phyloP scores from a whole-genome alignment of 1,140 invertebrate genomes.

The Saxidomus purpurata region DNA sequence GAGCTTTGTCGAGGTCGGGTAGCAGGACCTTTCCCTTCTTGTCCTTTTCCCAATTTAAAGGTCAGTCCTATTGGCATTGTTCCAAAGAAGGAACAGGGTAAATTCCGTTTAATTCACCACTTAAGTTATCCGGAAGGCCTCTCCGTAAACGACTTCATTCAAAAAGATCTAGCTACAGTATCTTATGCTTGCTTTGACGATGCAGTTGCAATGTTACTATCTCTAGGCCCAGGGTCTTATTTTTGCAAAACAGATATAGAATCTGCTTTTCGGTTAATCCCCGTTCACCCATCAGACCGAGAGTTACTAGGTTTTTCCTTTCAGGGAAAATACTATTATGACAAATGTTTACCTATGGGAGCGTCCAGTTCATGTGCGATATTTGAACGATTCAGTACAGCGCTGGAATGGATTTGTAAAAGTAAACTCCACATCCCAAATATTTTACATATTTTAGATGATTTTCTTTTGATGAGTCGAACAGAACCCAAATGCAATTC shows the following conservation, averaged over 20 bases:
- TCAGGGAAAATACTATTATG: not conserved
- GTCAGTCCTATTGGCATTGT: conserved; percentile 37
- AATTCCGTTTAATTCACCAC: conserved; percentile 37
- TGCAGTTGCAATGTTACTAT: not conserved
- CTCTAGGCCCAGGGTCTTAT: conserved; percentile 13
- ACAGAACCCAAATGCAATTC: not conserved
- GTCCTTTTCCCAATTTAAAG: not conserved
- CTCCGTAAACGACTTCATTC: conserved; percentile 37
- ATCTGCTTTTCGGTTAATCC: not conserved
- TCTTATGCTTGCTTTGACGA: not conserved
- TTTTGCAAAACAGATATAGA: conserved; percentile 24
- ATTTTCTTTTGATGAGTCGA: conserved; percentile 55
- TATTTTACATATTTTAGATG: conserved; percentile 58
- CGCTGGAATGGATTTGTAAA: conserved; percentile 46
- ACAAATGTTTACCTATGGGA: conserved; percentile 36
- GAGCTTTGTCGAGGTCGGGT: not conserved
- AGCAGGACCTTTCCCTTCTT: not conserved
- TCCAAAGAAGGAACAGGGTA: conserved; percentile 6
- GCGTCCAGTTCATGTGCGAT: conserved; percentile 28
- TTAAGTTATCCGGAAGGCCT: not conserved
- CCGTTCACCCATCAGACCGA: not conserved
- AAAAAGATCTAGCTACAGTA: not conserved
- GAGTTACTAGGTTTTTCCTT: conserved; percentile 48
- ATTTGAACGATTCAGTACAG: conserved; percentile 64
- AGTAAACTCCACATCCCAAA: not conserved